A percentile compares a stretch with the other conserved stretches of the same genome.
Evolutionary conservation across 2,888 invertebrate genomes (phyloP).

Genomic region (Platycheirus rosarum): DNA sequence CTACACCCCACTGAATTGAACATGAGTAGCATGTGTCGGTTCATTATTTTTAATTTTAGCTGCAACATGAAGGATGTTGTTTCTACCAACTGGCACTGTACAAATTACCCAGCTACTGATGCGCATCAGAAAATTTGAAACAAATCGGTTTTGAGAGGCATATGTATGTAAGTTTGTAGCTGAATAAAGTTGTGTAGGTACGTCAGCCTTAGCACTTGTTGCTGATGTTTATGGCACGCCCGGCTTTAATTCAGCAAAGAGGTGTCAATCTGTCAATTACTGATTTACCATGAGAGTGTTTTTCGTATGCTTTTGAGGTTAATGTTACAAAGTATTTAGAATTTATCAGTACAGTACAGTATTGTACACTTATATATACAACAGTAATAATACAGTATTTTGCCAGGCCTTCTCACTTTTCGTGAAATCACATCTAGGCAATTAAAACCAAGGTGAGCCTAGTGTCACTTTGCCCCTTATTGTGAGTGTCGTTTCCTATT

Average conservation of each 20-base stretch:
- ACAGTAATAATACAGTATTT: no score
- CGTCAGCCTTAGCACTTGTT: not conserved
- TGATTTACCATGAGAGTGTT: not conserved
- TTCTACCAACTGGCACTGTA: not conserved
- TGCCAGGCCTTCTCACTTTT: no score
- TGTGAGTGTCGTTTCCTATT: no score
- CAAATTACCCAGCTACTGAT: not conserved
- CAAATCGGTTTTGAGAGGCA: not conserved
- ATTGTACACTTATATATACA: no score
- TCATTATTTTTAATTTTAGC: not conserved
- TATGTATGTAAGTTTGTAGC: not conserved
- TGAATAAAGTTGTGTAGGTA: not conserved
- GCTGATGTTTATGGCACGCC: not conserved
- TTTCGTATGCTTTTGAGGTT: not conserved
- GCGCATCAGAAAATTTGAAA: not conserved
- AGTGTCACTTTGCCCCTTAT: no score
- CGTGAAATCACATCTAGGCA: no score
- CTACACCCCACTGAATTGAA: not conserved
- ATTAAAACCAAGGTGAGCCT: no score
- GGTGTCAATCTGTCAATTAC: not conserved
- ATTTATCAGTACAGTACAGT: not conserved
- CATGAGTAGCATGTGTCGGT: not conserved
- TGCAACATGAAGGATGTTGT: not conserved
- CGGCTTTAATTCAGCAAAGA: not conserved
- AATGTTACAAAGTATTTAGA: not conserved